Evolutionary conservation across 2,797 vertebrate species (phyloP), one percentile per base, ranked within the genome.

Genomic region (Malacoctenus gilli): DNA sequence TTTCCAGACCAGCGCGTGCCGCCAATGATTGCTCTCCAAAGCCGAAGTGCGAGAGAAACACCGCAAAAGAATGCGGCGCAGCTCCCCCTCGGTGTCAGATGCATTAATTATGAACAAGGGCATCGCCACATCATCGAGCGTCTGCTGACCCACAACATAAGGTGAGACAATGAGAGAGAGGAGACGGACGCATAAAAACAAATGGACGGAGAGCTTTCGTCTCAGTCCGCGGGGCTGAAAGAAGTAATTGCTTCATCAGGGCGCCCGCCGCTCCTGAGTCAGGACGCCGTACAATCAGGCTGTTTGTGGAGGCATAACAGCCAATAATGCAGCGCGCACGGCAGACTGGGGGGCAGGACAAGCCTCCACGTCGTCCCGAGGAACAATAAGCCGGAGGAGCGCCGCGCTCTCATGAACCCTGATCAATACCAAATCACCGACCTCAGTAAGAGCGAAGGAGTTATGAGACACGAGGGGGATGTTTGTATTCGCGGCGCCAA

Each of bases 351-450:
- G 78, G 82, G 88, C n/a, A 86, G 75, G 70, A 77, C 71, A 74
- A 46, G 71, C 59, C 68, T 77, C 59, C 66, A 75, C 32, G 31
- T 46, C 31, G 18, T 78, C 75, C 82, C 61, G 46, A 70, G 72
- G 82, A 88, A 84, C 77, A 86, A 87, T 87, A 89, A 89, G 86
- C 84, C 76, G 67, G 80, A 81, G 79, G 81, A 84, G 78, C 72
- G 16, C 67, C 52, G 56, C 76, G 64, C 55, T 49, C 80, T 83
- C 84, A 76, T 87, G 80, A 87, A 91, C 85, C 84, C 86, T 84
- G 90, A 92, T 92, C 91, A 89, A 92, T 92, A 92, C 82, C 82
- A 83, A 86, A 90, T 89, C 84, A 89, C 85, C 79, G 68, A 80
- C 77, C 73, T 76, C 71, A 75, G 81, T 79, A 80, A 87, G 77